Percentiles rank a stretch among this genome's conserved stretches.
These are phyloP conservation scores for Semnornis frantzii DNA, from an alignment of 2,113 vertebrate genomes.

Conservation along the genomic window DNA sequence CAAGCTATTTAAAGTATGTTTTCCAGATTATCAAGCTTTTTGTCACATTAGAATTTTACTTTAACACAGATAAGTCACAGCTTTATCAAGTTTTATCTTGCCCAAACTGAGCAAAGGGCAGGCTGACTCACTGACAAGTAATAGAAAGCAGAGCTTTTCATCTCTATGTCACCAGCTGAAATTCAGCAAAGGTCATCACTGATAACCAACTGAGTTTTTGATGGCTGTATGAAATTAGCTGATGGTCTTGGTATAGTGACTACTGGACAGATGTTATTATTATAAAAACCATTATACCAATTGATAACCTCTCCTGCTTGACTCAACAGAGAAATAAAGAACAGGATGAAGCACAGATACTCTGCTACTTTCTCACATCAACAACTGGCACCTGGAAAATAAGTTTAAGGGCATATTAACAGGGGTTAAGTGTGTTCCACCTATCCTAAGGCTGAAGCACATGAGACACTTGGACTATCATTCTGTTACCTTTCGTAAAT, in stretches of 20 bases:
- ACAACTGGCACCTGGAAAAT: conserved; percentile 1
- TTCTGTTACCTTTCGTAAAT: not conserved
- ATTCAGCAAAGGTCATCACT: conserved; percentile 39
- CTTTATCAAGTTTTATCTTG: conserved; percentile 39
- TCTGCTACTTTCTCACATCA: conserved; percentile 13
- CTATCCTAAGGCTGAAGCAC: not conserved
- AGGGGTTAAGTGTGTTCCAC: not conserved
- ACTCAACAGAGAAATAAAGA: not conserved
- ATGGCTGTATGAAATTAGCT: conserved; percentile 37
- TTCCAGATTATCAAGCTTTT: conserved; percentile 50
- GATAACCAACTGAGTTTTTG: conserved; percentile 27
- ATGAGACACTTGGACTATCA: not conserved
- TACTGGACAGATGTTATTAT: conserved; percentile 1
- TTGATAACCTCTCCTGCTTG: not conserved
- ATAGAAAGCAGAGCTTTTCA: not conserved
- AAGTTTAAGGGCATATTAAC: not conserved
- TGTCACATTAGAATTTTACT: not conserved
- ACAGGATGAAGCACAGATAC: not conserved
- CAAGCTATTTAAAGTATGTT: conserved; percentile 38
- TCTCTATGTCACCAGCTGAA: conserved; percentile 14
- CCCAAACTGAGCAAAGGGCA: conserved; percentile 8
- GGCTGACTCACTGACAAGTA: not conserved
- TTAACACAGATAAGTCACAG: conserved; percentile 3
- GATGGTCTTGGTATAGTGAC: not conserved
- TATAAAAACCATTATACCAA: not conserved